Conservation (phyloP, 2,797 vertebrate genomes). For the Brachymystax lenok region DNA sequence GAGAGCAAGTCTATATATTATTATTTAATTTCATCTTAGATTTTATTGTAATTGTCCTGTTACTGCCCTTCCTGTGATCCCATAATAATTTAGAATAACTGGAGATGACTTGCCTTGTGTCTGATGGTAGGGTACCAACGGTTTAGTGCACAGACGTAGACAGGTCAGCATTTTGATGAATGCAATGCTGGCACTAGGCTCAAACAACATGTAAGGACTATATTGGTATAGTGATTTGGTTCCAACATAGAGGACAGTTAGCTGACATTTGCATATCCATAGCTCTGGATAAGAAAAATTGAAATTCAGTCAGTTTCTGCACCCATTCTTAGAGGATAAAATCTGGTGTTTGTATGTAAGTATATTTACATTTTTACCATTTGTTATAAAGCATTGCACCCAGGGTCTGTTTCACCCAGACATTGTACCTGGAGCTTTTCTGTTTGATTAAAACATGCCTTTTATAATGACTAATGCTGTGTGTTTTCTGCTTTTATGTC, state of each 20-base stretch:
- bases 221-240: neutral
- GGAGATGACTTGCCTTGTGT: neutral
- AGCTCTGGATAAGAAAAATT: neutral
- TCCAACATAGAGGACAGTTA: neutral
- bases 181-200: neutral
- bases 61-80: too few species aligned
- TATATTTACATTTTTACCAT: conserved; percentile 34
- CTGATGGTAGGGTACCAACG: neutral
- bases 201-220: neutral
- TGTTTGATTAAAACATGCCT: conserved; percentile 64
- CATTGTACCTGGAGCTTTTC: conserved; percentile 91
- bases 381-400: conserved; percentile 87
- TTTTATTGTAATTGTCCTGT: too few species aligned
- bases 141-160: neutral
- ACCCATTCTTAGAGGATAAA: neutral
- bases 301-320: neutral
- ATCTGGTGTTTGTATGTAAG: conserved; percentile 46
- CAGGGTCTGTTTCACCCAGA: conserved; percentile 88
- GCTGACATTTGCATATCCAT: neutral
- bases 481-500: neutral
- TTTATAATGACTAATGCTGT: conserved; percentile 5
- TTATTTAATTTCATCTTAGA: too few species aligned
- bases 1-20: neutral
- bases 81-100: neutral
- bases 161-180: neutral